Evolutionary conservation across 2,797 vertebrate genomes (phyloP).

Genomic region (Parauchenoglanis punctatus): DNA sequence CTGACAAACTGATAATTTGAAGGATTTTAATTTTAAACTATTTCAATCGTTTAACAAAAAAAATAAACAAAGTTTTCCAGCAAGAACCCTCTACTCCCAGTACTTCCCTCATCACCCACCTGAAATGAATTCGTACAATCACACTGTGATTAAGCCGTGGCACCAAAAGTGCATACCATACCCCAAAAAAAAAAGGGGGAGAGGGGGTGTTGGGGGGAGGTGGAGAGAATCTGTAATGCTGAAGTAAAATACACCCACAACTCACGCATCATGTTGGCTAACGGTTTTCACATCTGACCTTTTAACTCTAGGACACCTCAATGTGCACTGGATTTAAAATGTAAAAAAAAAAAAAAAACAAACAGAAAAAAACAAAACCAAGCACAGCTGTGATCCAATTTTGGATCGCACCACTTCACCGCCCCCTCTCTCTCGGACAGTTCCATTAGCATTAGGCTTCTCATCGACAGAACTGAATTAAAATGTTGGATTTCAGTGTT

Average conservation of each 20-base stretch:
- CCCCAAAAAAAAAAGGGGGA: constrained; percentile 46
- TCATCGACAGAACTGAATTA: neutral
- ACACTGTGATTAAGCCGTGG: constrained; percentile 73
- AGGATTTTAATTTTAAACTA: constrained; percentile 61
- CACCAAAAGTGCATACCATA: constrained; percentile 76
- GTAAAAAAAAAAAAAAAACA: constrained; percentile 47
- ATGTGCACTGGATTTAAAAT: constrained; percentile 16
- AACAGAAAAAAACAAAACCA: constrained; percentile 56
- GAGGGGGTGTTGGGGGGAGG: too few species aligned
- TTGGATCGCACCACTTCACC: constrained; percentile 14
- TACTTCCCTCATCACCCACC: constrained; percentile 14
- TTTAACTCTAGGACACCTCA: neutral
- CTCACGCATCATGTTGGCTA: constrained; percentile 47
- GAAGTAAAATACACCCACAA: constrained; percentile 52
- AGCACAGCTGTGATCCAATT: constrained; percentile 32
- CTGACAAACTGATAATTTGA: neutral
- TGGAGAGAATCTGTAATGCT: neutral
- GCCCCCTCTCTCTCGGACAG: constrained; percentile 40
- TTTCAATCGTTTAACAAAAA: neutral
- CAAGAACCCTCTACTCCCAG: constrained; percentile 21
- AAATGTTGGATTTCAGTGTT: constrained; percentile 49
- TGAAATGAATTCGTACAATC: constrained; percentile 72
- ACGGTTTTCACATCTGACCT: constrained; percentile 5
- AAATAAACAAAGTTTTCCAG: neutral
- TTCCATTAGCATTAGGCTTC: constrained; percentile 22